A percentile compares a stretch with the other conserved stretches of the same genome.
Conservation (phyloP, 2,113 vertebrate genomes). For the Cynopterus brachyotis region DNA sequence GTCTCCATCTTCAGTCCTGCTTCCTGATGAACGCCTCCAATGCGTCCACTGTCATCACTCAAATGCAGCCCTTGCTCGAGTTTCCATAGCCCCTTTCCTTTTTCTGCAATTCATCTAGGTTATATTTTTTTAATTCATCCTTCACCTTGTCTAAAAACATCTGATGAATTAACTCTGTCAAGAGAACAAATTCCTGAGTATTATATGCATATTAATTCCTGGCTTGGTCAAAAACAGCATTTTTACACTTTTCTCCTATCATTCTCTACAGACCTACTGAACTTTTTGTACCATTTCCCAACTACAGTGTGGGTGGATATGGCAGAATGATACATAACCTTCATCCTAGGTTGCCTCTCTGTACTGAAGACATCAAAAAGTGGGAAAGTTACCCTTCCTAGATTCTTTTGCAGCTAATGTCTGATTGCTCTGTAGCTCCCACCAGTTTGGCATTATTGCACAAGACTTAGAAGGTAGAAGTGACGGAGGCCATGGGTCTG, state of each 20-base stretch:
- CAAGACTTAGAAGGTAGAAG: not conserved
- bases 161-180: not conserved
- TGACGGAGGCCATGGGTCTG: accelerated
- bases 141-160: not conserved
- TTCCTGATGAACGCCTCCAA: not conserved
- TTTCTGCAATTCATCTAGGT: no score
- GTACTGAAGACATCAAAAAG: not conserved
- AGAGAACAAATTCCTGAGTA: not conserved
- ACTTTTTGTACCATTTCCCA: not conserved
- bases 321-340: accelerated
- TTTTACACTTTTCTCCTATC: accelerated
- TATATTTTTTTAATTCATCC: not conserved
- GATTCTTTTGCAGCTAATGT: not conserved
- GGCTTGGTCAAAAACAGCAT: not conserved
- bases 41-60: not conserved
- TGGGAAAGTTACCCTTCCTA: not conserved
- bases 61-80: not conserved
- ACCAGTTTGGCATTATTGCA: accelerated
- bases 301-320: accelerated
- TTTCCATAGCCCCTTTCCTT: not conserved
- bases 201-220: no score
- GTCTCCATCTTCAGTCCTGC: not conserved
- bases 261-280: no score
- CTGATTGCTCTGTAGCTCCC: accelerated
- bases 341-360: no score